Evolutionary conservation across 2,113 vertebrate species (phyloP).

Genomic region (Oplegnathus fasciatus): DNA sequence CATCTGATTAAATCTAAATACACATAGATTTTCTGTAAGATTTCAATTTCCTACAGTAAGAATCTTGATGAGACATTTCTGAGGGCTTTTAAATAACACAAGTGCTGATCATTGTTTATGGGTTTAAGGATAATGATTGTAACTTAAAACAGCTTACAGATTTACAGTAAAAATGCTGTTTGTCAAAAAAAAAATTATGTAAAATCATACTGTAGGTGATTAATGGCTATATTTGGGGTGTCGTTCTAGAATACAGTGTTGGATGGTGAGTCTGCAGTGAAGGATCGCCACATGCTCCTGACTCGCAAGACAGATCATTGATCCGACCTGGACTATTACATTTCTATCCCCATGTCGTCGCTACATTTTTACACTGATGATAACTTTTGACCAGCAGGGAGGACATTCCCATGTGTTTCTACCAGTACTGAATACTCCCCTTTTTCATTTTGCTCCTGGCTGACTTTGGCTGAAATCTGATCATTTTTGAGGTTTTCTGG

Average conservation of each 20-base stretch:
- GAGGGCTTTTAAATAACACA: not conserved
- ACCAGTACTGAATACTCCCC: too few relatives aligned
- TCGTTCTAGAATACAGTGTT: not conserved
- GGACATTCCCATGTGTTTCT: not conserved
- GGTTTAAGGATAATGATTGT: not conserved
- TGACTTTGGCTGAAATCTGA: not conserved
- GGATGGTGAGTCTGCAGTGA: not conserved
- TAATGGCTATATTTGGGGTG: not conserved
- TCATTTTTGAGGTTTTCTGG: not conserved
- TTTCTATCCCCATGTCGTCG: not conserved
- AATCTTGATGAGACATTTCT: not conserved
- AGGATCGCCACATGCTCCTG: not conserved
- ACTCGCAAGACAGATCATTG: not conserved
- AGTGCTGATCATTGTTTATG: not conserved
- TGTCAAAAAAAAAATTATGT: not conserved
- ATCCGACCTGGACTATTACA: not conserved
- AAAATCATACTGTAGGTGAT: too few relatives aligned
- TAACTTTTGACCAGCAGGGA: not conserved
- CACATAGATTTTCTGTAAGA: not conserved
- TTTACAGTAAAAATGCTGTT: not conserved
- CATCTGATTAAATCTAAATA: not conserved
- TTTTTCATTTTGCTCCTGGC: not conserved
- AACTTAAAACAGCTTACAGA: not conserved
- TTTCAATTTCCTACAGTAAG: not conserved
- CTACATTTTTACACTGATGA: too few relatives aligned